Evolutionary conservation across 2,797 vertebrate species (phyloP).

Genomic region (Acrocephalus scirpaceus): DNA sequence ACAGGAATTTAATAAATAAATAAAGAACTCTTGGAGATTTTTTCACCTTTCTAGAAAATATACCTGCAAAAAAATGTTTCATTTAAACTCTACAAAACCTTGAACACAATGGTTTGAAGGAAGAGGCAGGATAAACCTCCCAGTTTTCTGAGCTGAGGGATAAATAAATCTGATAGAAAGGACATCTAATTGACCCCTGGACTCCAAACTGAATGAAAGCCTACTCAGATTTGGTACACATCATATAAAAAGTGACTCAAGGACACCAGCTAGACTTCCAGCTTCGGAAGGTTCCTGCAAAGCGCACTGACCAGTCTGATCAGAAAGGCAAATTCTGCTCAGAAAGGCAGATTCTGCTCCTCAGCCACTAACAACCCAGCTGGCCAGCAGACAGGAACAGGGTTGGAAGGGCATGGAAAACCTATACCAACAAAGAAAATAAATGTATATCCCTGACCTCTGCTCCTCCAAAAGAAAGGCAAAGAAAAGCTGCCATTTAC

Average conservation of each 20-base stretch:
- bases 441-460: not conserved
- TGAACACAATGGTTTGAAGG: not conserved
- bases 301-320: accelerated
- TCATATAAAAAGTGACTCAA: not conserved
- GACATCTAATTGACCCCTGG: not conserved
- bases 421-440: not conserved
- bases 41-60: not conserved
- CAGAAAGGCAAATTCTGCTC: not conserved
- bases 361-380: not conserved
- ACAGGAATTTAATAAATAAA: not conserved
- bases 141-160: not conserved
- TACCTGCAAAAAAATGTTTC: not conserved
- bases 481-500: constrained; percentile 9
- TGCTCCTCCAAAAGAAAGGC: not conserved
- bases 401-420: not conserved
- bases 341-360: not conserved
- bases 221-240: not conserved
- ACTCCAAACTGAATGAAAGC: not conserved
- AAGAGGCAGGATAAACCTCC: not conserved
- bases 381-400: not conserved
- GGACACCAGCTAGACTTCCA: not conserved
- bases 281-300: not conserved
- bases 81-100: not conserved
- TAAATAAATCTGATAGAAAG: not conserved
- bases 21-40: not conserved